Percentiles rank a stretch among this genome's conserved stretches.
phyloP scores from a whole-genome alignment of 2,113 vertebrate species.

The Erythrocercus mccallii region DNA sequence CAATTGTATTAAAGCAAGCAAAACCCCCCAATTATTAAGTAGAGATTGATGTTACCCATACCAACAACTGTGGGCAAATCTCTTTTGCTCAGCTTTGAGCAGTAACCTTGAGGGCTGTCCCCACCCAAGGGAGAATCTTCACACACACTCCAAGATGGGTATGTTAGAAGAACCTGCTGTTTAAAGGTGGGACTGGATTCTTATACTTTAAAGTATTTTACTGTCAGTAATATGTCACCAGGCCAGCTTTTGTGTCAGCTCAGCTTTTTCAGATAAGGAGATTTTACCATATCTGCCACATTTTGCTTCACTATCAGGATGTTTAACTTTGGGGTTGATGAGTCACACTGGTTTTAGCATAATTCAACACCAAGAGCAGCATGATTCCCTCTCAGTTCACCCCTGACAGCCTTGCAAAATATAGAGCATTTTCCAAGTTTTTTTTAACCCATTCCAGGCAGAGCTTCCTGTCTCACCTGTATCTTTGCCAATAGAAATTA shows the following conservation, averaged over 20 bases:
- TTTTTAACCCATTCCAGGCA: neutral
- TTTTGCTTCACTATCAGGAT: neutral
- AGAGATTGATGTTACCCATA: neutral
- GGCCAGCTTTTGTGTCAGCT: neutral
- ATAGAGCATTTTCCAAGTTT: neutral
- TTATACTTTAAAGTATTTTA: neutral
- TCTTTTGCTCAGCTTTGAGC: neutral
- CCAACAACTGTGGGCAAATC: neutral
- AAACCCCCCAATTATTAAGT: fast-evolving
- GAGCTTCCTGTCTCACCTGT: neutral
- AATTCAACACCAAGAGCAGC: neutral
- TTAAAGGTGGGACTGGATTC: neutral
- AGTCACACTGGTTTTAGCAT: neutral
- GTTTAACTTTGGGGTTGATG: neutral
- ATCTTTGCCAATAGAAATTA: neutral
- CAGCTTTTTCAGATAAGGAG: neutral
- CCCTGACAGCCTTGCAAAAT: neutral
- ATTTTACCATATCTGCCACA: neutral
- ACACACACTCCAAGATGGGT: neutral
- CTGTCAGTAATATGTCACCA: neutral
- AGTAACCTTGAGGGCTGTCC: neutral
- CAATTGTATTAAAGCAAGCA: neutral
- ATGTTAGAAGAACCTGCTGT: neutral
- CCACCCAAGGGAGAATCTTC: neutral
- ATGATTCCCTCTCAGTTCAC: neutral